A percentile compares a stretch with the other conserved stretches of the same genome.
Conservation (phyloP, 2,888 invertebrate genomes). For the Erynnis tages region DNA sequence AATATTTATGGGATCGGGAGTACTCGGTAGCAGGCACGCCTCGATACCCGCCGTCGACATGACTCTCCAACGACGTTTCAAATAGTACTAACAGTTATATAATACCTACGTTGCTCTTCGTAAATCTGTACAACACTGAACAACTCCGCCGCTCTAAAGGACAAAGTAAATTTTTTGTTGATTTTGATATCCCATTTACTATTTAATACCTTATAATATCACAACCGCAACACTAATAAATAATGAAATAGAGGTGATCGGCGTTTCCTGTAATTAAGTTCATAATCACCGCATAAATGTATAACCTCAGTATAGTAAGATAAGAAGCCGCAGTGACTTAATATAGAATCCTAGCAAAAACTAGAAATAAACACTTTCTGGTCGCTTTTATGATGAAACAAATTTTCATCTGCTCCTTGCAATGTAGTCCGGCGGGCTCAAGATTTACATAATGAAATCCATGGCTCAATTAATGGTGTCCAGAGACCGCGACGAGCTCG, state of each 20-base stretch:
- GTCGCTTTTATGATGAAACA: slow-evolving; percentile 8
- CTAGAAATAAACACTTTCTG: not conserved
- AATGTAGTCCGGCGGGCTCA: slow-evolving; percentile 23
- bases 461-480: slow-evolving; percentile 63
- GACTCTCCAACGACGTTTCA: slow-evolving; percentile 32
- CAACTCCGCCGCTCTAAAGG: not conserved
- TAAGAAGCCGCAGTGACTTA: too few species aligned
- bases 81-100: slow-evolving; percentile 23
- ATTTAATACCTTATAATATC: not conserved
- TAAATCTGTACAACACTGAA: slow-evolving; percentile 9
- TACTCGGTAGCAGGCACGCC: slow-evolving; percentile 53
- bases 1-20: slow-evolving; percentile 64
- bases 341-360: not conserved
- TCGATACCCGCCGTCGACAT: slow-evolving; percentile 37
- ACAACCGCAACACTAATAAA: not conserved
- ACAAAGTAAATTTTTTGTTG: not conserved
- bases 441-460: slow-evolving; percentile 55
- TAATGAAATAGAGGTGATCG: not conserved
- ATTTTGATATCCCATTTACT: not conserved
- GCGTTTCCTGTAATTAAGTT: slow-evolving; percentile 2
- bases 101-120: slow-evolving; percentile 4
- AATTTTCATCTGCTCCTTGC: slow-evolving; percentile 1
- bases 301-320: too few species aligned
- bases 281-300: not conserved
- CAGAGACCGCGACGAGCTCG: slow-evolving; percentile 54